These are phyloP conservation scores for Beris chalybata DNA, from an alignment of 2,888 invertebrate species.

Conservation along the genomic window DNA sequence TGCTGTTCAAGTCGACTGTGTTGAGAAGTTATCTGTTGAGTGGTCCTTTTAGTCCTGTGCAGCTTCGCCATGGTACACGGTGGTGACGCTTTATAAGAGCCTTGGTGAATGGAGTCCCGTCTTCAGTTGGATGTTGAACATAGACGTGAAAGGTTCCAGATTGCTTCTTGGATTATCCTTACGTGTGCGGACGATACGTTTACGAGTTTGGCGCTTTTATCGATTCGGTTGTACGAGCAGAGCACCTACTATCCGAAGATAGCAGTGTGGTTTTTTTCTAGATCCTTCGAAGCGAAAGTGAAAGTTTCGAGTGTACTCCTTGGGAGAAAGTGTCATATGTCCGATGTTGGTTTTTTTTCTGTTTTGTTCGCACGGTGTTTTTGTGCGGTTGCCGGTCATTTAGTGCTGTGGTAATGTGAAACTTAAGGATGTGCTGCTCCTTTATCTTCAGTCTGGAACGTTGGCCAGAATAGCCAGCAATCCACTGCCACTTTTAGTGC, in stretches of 20 bases:
- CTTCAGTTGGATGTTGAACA: slow-evolving; percentile 50
- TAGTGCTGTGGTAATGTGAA: slow-evolving; percentile 26
- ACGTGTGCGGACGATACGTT: background rate
- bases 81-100: slow-evolving; percentile 24
- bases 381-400: slow-evolving; percentile 17
- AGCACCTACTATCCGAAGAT: slow-evolving; percentile 5
- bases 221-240: background rate
- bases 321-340: slow-evolving; percentile 24
- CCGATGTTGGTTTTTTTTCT: slow-evolving; percentile 1
- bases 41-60: slow-evolving; percentile 11
- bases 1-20: no score
- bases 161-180: slow-evolving; percentile 13
- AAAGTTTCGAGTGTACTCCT: slow-evolving; percentile 25
- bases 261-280: slow-evolving; percentile 4
- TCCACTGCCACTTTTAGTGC: background rate
- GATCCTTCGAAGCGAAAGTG: slow-evolving; percentile 24
- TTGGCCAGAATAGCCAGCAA: slow-evolving; percentile 22
- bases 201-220: background rate
- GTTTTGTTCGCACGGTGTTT: slow-evolving; percentile 20
- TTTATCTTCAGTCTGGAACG: slow-evolving; percentile 24
- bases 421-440: slow-evolving; percentile 14
- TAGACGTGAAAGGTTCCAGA: slow-evolving; percentile 39
- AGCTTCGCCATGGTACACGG: slow-evolving; percentile 10
- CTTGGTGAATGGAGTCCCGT: slow-evolving; percentile 8
- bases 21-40: slow-evolving; percentile 9